Evolutionary conservation across 1,140 invertebrate genomes (phyloP).

Genomic region (Propsilocerus akamusi): DNA sequence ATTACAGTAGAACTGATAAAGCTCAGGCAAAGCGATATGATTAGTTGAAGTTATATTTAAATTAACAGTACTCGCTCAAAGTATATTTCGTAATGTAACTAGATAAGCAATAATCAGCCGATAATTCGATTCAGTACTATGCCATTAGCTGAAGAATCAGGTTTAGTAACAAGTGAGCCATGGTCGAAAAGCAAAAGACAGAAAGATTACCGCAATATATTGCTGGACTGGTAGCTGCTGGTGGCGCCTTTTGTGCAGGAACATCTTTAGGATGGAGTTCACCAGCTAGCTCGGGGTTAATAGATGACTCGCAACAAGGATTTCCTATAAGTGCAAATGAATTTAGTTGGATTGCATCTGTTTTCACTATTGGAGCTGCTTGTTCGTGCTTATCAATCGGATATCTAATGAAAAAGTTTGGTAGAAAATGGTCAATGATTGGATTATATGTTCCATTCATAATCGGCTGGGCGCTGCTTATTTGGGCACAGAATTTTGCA

Average conservation of each 20-base stretch:
- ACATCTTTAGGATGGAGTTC: constrained; percentile 37
- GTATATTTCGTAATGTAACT: too few relatives aligned
- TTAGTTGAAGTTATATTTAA: too few relatives aligned
- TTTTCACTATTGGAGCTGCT: constrained; percentile 17
- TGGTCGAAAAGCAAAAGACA: too few relatives aligned
- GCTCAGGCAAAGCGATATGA: too few relatives aligned
- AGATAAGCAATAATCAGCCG: too few relatives aligned
- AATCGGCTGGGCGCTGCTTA: constrained; percentile 52
- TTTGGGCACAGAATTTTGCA: constrained; percentile 38
- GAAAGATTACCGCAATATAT: constrained; percentile 40
- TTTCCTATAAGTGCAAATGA: constrained; percentile 25
- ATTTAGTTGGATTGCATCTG: constrained; percentile 21
- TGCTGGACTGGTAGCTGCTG: constrained; percentile 30
- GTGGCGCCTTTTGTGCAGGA: constrained; percentile 28
- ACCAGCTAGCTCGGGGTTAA: constrained; percentile 23
- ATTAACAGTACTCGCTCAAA: too few relatives aligned
- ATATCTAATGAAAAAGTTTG: constrained; percentile 19
- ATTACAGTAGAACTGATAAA: too few relatives aligned
- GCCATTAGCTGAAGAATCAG: too few relatives aligned
- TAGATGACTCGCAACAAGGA: constrained; percentile 15
- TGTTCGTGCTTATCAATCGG: constrained; percentile 20
- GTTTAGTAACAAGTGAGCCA: too few relatives aligned
- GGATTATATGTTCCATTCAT: constrained; percentile 21
- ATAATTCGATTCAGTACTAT: too few relatives aligned
- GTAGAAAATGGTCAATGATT: constrained; percentile 25